phyloP scores from a whole-genome alignment of 2,113 vertebrate species.

The Callionymus lyra region DNA sequence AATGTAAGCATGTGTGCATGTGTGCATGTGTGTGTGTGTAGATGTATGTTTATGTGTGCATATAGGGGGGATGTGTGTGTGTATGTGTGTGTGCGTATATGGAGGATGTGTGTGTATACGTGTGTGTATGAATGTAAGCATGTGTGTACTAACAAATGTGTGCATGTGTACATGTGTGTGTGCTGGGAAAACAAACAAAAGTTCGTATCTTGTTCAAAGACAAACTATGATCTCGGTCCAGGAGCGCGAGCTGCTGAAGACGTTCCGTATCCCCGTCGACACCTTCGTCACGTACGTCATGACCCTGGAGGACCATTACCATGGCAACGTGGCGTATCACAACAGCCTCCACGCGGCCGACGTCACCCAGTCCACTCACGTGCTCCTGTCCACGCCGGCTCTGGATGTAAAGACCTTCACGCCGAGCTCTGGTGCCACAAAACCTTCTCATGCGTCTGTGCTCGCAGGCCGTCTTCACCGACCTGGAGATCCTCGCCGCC shows the following conservation, averaged over 20 bases:
- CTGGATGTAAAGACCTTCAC: constrained; percentile 68
- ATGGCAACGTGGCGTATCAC: constrained; percentile 79
- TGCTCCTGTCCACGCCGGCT: constrained; percentile 81
- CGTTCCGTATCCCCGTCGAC: constrained; percentile 78
- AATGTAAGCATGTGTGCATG: background rate
- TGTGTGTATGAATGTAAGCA: too few species aligned
- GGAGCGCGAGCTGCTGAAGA: constrained; percentile 79
- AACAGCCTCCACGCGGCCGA: constrained; percentile 74
- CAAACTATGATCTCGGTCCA: constrained; percentile 15
- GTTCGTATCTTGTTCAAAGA: too few species aligned
- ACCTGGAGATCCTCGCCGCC: constrained; percentile 81
- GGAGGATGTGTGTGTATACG: too few species aligned
- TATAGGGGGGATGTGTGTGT: too few species aligned
- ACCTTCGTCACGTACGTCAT: constrained; percentile 81
- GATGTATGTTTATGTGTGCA: background rate
- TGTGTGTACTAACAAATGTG: background rate
- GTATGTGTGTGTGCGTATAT: too few species aligned
- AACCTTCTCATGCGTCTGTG: background rate
- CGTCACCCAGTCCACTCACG: constrained; percentile 79
- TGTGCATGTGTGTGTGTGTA: too few species aligned
- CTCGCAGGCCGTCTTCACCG: constrained; percentile 77
- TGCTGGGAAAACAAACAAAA: too few species aligned
- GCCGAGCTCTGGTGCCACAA: background rate
- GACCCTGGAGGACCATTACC: constrained; percentile 88
- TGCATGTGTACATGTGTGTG: constrained; percentile 2